These are phyloP conservation scores for Halesus radiatus DNA, from an alignment of 1,140 invertebrate species.

Conservation along the genomic window DNA sequence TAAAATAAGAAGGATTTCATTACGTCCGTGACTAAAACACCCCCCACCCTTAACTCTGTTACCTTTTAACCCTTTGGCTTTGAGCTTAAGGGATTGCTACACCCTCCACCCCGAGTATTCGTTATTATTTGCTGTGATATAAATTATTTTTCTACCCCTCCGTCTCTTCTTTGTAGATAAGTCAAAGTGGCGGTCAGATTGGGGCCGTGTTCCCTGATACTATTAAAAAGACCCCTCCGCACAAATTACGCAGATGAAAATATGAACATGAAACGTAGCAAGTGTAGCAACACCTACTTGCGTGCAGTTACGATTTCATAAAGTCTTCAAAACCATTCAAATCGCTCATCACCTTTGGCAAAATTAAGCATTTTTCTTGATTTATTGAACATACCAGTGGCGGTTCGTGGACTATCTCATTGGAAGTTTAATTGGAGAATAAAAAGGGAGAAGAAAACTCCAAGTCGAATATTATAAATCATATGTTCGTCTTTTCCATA, in stretches of 20 bases:
- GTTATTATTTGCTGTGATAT: slow-evolving; percentile 53
- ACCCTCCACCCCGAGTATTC: slow-evolving; percentile 42
- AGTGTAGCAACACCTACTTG: background rate
- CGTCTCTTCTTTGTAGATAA: slow-evolving; percentile 49
- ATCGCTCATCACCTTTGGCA: too few species aligned
- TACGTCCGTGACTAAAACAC: slow-evolving; percentile 47
- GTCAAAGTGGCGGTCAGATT: slow-evolving; percentile 46
- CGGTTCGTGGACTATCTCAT: too few species aligned
- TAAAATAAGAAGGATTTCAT: slow-evolving; percentile 56
- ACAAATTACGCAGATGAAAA: background rate
- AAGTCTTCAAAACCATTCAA: too few species aligned
- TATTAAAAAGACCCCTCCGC: background rate
- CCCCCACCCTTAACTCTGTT: slow-evolving; percentile 49
- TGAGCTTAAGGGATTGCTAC: slow-evolving; percentile 53
- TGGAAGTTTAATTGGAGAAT: too few species aligned
- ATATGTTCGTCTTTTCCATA: too few species aligned
- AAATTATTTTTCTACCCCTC: slow-evolving; percentile 55
- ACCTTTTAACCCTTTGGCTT: slow-evolving; percentile 58
- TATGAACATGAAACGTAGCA: background rate
- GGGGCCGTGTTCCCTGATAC: background rate
- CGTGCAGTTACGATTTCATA: too few species aligned
- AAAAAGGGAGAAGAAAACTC: too few species aligned
- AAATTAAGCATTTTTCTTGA: too few species aligned
- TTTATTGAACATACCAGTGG: too few species aligned
- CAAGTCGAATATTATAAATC: too few species aligned